Conservation (phyloP, 2,113 vertebrate species). For the Glaucomys volans region DNA sequence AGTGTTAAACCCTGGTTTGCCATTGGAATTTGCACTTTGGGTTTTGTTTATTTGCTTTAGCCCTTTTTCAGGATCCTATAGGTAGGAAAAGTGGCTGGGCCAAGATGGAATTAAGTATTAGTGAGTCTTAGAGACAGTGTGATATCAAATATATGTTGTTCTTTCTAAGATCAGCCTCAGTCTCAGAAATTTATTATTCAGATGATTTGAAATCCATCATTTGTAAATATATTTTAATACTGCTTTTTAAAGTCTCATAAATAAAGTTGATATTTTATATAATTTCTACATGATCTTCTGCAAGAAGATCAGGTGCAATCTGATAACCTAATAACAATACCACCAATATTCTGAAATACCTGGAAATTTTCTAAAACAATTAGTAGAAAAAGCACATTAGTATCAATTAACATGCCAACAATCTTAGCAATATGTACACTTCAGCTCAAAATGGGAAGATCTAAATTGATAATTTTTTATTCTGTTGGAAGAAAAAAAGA, state of each 20-base stretch:
- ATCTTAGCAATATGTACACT: too few species aligned
- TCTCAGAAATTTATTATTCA: not conserved
- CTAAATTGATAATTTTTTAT: too few species aligned
- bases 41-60: not conserved
- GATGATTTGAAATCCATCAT: not conserved
- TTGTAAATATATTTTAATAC: constrained; percentile 22
- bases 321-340: not conserved
- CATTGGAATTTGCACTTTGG: not conserved
- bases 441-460: too few species aligned
- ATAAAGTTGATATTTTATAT: not conserved
- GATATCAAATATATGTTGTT: not conserved
- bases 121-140: too few species aligned
- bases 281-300: not conserved
- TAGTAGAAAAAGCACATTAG: too few species aligned
- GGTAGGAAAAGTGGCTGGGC: not conserved
- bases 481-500: too few species aligned
- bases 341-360: too few species aligned
- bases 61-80: not conserved
- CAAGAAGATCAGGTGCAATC: not conserved
- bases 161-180: too few species aligned
- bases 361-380: too few species aligned
- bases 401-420: too few species aligned
- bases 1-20: not conserved
- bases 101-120: not conserved
- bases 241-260: constrained; percentile 38